Conservation (phyloP, 2,113 vertebrate genomes). For the Ptyas mucosa region DNA sequence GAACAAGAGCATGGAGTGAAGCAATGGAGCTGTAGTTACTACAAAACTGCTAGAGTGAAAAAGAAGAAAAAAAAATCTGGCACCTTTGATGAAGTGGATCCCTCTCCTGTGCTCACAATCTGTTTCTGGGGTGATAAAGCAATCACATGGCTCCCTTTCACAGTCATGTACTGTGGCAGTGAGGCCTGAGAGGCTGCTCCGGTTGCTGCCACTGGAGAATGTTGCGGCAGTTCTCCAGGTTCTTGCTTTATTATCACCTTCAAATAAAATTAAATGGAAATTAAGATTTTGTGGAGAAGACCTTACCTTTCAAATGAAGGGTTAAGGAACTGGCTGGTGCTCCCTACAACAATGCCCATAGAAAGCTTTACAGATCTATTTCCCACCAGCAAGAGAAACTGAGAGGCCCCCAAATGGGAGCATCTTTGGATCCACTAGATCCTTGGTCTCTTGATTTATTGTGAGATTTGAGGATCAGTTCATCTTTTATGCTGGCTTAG, state of each 20-base stretch:
- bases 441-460: too few relatives aligned
- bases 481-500: neutral
- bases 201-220: slow-evolving; percentile 62
- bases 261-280: slow-evolving; percentile 8
- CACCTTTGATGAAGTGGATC: slow-evolving; percentile 82
- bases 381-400: neutral
- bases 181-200: slow-evolving; percentile 78
- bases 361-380: neutral
- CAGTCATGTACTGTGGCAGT: slow-evolving; percentile 89
- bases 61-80: neutral
- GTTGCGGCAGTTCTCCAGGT: slow-evolving; percentile 85
- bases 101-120: slow-evolving; percentile 68
- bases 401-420: neutral
- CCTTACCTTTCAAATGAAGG: neutral
- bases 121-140: slow-evolving; percentile 93
- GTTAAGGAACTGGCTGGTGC: neutral
- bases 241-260: slow-evolving; percentile 99
- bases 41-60: neutral
- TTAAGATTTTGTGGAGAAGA: neutral
- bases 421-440: neutral
- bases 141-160: slow-evolving; percentile 95
- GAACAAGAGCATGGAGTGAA: neutral
- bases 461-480: neutral
- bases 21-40: neutral
- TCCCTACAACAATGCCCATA: neutral